These are phyloP conservation scores for Bergia puertoricense DNA, from an alignment of 92 coral and sea anemone species.

Conservation along the genomic window DNA sequence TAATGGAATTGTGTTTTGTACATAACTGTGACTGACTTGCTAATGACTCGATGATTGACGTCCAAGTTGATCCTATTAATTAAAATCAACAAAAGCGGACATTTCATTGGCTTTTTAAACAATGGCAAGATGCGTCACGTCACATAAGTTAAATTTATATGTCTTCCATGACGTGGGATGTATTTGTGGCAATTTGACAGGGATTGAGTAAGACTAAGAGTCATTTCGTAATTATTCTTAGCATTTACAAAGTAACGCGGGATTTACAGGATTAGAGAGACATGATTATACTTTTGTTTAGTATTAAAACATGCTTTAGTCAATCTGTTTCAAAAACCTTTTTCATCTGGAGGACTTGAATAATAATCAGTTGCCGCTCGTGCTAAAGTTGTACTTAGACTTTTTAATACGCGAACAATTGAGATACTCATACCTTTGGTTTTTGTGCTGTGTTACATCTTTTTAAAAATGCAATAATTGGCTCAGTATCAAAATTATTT, in stretches of 20 bases:
- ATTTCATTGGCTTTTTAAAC: constrained; percentile 66
- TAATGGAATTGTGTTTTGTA: constrained; percentile 80
- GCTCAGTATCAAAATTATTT: not conserved
- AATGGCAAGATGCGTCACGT: constrained; percentile 70
- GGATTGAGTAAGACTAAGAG: constrained; percentile 23
- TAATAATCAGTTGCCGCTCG: not conserved
- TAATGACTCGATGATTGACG: constrained; percentile 93
- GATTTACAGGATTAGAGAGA: not conserved
- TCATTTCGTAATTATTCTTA: constrained; percentile 1
- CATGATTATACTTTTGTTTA: not conserved
- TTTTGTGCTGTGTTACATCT: constrained; percentile 12
- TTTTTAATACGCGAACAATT: not conserved
- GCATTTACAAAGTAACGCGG: constrained; percentile 5
- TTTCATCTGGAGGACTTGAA: constrained; percentile 20
- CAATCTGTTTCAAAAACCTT: not conserved
- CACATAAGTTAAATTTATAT: constrained; percentile 43
- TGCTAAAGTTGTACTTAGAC: not conserved
- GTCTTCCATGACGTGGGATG: constrained; percentile 38
- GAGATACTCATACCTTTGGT: not conserved
- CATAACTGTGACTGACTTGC: constrained; percentile 86
- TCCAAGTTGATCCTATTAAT: constrained; percentile 85
- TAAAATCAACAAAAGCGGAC: constrained; percentile 71
- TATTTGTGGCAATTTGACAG: constrained; percentile 23
- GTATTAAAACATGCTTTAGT: not conserved
- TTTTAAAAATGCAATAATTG: not conserved